These are phyloP conservation scores for Parotocinclus haroldoi DNA, from an alignment of 2,797 vertebrate genomes.

Conservation along the genomic window DNA sequence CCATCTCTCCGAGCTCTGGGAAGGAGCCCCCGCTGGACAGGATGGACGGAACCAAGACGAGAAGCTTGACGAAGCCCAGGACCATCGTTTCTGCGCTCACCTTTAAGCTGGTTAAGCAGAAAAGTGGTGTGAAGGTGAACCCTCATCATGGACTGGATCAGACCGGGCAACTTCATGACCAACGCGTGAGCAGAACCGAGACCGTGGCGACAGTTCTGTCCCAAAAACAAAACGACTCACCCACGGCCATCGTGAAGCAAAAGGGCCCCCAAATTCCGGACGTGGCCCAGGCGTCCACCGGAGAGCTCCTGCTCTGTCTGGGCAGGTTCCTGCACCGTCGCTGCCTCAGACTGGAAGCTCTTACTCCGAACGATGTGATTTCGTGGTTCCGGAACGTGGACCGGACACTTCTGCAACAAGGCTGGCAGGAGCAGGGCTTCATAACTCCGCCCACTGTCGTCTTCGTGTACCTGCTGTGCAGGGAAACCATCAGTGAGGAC, in stretches of 20 bases:
- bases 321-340: constrained; percentile 92
- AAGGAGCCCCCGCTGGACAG: constrained; percentile 53
- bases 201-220: neutral
- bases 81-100: constrained; percentile 84
- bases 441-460: constrained; percentile 95
- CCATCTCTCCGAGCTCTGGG: constrained; percentile 78
- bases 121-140: constrained; percentile 72
- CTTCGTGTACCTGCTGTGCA: constrained; percentile 93
- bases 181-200: neutral
- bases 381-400: constrained; percentile 96
- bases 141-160: constrained; percentile 52
- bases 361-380: constrained; percentile 85
- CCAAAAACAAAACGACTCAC: neutral
- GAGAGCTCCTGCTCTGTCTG: constrained; percentile 91
- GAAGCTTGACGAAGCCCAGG: constrained; percentile 82
- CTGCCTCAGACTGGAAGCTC: constrained; percentile 86
- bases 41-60: constrained; percentile 51
- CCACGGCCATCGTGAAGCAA: constrained; percentile 62
- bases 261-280: constrained; percentile 73
- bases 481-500: constrained; percentile 82
- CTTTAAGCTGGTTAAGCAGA: constrained; percentile 88
- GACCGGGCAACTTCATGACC: neutral
- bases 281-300: constrained; percentile 92
- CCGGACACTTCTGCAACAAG: constrained; percentile 90
- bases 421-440: constrained; percentile 98